These are phyloP conservation scores for Esox masquinongy DNA, from an alignment of 2,797 vertebrate genomes.

Conservation along the genomic window DNA sequence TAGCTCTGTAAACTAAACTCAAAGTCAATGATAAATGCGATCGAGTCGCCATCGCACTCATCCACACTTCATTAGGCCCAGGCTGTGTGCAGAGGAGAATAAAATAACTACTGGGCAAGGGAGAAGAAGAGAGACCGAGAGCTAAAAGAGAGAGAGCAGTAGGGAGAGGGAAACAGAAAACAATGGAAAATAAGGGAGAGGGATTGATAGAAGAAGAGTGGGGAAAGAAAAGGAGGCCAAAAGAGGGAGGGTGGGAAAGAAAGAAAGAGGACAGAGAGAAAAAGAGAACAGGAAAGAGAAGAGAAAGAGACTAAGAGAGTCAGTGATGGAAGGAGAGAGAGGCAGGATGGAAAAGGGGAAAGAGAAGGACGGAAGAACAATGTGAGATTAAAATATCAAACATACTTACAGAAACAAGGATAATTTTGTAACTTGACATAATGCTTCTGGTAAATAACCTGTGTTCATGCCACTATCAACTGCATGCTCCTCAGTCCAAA, in stretches of 20 bases:
- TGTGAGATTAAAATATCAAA: not conserved
- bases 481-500: not conserved
- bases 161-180: not conserved
- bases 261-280: conserved; percentile 9
- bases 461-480: not conserved
- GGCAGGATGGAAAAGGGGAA: not conserved
- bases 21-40: conserved; percentile 75
- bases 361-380: not conserved
- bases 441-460: not conserved
- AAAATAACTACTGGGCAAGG: conserved; percentile 49
- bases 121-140: not conserved
- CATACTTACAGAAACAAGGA: not conserved
- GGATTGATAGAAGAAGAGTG: conserved; percentile 2
- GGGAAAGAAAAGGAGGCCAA: not conserved
- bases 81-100: conserved; percentile 49
- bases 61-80: conserved; percentile 72
- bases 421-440: not conserved
- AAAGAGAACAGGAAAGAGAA: not conserved
- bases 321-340: conserved; percentile 13
- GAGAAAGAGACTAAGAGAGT: not conserved
- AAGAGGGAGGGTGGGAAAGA: too few species aligned
- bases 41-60: conserved; percentile 60
- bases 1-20: conserved; percentile 71
- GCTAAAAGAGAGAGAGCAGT: conserved; percentile 7
- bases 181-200: not conserved